Conservation (phyloP, 2,888 invertebrate species). For the Thereva nobilitata region DNA sequence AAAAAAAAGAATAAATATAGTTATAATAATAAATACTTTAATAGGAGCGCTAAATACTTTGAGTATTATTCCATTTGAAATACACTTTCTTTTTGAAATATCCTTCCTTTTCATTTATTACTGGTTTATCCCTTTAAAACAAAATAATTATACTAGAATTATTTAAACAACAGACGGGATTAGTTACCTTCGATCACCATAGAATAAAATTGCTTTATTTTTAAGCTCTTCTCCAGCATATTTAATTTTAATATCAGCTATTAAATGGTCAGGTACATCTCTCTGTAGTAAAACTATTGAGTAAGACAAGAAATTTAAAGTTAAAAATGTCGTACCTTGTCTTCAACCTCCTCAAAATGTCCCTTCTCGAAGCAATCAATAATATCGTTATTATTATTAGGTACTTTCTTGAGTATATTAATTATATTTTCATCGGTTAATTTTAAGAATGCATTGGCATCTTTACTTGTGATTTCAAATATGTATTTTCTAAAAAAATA, state of each 20-base stretch:
- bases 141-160: too few species aligned
- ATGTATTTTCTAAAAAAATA: too few species aligned
- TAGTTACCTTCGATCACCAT: constrained; percentile 11
- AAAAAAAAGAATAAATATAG: too few species aligned
- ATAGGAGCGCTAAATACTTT: too few species aligned
- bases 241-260: not conserved
- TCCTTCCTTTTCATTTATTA: too few species aligned
- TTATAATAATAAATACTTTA: too few species aligned
- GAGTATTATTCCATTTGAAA: too few species aligned
- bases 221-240: constrained; percentile 1
- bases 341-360: not conserved
- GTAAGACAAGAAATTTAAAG: not conserved
- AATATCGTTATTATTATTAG: not conserved
- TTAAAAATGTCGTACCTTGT: too few species aligned
- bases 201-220: not conserved
- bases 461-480: constrained; percentile 28
- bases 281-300: not conserved
- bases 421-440: constrained; percentile 38
- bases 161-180: too few species aligned
- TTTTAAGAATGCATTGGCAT: constrained; percentile 30
- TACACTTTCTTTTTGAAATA: too few species aligned
- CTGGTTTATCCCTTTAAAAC: too few species aligned
- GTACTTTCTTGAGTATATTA: constrained; percentile 8
- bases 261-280: constrained; percentile 1
- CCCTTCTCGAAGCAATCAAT: constrained; percentile 17